phyloP scores from a whole-genome alignment of 64 coral and sea anemone genomes.

The Montipora capricornis region DNA sequence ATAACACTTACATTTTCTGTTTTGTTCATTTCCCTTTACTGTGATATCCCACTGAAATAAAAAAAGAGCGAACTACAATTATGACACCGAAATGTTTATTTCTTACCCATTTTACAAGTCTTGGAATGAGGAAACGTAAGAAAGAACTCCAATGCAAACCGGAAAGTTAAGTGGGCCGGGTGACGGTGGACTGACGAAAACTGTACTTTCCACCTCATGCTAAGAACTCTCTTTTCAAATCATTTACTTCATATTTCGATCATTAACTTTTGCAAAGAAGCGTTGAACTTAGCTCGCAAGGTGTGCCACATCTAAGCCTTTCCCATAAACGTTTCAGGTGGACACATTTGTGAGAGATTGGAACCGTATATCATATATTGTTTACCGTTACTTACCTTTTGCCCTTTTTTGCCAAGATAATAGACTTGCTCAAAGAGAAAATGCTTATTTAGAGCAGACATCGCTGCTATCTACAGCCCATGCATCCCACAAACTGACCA shows the following conservation, averaged over 20 bases:
- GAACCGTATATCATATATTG: background rate
- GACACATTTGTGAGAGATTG: too few species aligned
- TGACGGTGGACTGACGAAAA: too few species aligned
- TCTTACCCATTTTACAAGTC: background rate
- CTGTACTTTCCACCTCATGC: too few species aligned
- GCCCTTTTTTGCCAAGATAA: background rate
- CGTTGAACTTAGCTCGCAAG: background rate
- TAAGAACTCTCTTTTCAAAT: background rate
- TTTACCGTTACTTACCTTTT: background rate
- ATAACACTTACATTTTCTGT: constrained; percentile 27
- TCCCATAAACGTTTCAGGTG: background rate
- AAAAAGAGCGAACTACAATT: background rate
- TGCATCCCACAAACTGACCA: background rate
- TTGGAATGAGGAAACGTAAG: too few species aligned
- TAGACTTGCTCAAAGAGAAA: background rate
- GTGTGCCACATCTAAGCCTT: background rate
- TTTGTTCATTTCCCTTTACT: background rate
- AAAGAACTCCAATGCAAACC: too few species aligned
- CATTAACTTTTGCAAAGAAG: background rate
- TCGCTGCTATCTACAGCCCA: background rate
- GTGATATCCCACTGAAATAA: constrained; percentile 12
- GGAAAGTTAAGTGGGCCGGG: too few species aligned
- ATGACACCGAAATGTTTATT: background rate
- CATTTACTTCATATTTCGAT: background rate
- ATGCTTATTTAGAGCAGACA: background rate